Base-by-base conservation (phyloP, 2,797 vertebrate genomes). In the Cheirogaleus major region DNA sequence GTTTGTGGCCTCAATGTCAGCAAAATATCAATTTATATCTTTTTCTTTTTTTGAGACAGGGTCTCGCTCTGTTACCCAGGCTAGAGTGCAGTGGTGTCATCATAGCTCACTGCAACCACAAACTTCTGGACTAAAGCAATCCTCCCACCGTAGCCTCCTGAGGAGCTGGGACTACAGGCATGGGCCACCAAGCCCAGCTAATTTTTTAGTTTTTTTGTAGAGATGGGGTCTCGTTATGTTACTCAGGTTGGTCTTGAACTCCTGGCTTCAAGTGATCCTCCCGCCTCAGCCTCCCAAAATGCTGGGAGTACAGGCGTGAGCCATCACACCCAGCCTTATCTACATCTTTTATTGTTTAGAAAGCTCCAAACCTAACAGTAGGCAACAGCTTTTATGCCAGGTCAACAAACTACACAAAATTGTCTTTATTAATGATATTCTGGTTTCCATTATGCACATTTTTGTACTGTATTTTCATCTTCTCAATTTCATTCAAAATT, bases 401-500 rank as follows among this genome's bases (percentile, higher is more conserved):
- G 25, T 41, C 35, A 75, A 30, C 50, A 65, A 83, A 78, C 50
- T 30, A 43, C 52, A 70, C 41, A 61, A 78, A 65, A 93, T 0
- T 25, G 61, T 32, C 35, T 76, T 59, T 95, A 67, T 50, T 63
- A 65, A 76, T 25, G 50, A 55, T 17, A 55, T 4, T 72, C 52
- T 65, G 50, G 43, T 50, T 78, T 79, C 79, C 83, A 15, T 38
- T 27, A 65, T 25, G 70, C 41, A 90, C 48, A 82, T 35, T 91
- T 87, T 69, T 61, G 12, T 75, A 83, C 25, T 10, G 12, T 57
- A 78, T 43, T 76, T 92, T 82, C 52, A 67, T 59, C 78, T 63
- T 95, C 43, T 80, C 52, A 27, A 25, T 86, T 93, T 89, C 92
- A 92, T 32, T 76, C 45, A 65, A 93, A 89, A 89, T 83, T 93